phyloP scores from a whole-genome alignment of 37 sponge, comb jelly and placozoan species.

The Axinella damicornis region DNA sequence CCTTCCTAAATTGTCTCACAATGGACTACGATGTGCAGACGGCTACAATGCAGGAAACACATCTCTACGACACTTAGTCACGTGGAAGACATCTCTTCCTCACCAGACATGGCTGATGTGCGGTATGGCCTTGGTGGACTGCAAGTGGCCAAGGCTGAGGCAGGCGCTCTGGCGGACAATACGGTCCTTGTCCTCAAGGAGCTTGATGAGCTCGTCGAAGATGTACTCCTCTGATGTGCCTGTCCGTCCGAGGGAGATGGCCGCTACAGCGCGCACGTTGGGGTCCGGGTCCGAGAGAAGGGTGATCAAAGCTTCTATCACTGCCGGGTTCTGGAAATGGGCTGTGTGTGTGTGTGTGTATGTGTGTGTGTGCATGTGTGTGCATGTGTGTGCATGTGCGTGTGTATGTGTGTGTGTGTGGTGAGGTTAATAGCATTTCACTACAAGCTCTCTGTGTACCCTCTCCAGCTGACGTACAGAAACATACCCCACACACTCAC shows the following conservation, averaged over 20 bases:
- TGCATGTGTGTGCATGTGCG: not conserved
- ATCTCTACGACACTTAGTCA: not conserved
- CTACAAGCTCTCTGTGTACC: not conserved
- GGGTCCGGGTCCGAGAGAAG: constrained; percentile 88
- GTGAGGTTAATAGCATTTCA: not conserved
- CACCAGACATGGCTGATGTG: constrained; percentile 82
- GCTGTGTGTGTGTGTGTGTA: constrained; percentile 54
- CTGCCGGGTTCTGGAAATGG: constrained; percentile 87
- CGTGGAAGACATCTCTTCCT: too few species aligned
- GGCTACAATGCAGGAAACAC: too few species aligned
- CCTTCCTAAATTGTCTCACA: too few species aligned
- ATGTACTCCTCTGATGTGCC: constrained; percentile 55
- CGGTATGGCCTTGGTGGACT: constrained; percentile 80
- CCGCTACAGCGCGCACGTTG: constrained; percentile 96
- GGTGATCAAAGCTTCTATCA: constrained; percentile 83
- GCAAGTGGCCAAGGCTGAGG: constrained; percentile 87
- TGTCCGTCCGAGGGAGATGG: constrained; percentile 92
- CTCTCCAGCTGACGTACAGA: not conserved
- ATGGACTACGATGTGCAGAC: too few species aligned
- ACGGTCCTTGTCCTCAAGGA: constrained; percentile 88
- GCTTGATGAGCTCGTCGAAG: constrained; percentile 63
- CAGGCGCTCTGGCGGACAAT: constrained; percentile 95
- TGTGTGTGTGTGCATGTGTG: constrained; percentile 24
- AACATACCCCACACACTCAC: not conserved
- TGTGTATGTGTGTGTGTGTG: not conserved